A percentile compares a stretch with the other conserved stretches of the same genome.
phyloP scores from a whole-genome alignment of 2,113 vertebrate species.

The Empidonax traillii region DNA sequence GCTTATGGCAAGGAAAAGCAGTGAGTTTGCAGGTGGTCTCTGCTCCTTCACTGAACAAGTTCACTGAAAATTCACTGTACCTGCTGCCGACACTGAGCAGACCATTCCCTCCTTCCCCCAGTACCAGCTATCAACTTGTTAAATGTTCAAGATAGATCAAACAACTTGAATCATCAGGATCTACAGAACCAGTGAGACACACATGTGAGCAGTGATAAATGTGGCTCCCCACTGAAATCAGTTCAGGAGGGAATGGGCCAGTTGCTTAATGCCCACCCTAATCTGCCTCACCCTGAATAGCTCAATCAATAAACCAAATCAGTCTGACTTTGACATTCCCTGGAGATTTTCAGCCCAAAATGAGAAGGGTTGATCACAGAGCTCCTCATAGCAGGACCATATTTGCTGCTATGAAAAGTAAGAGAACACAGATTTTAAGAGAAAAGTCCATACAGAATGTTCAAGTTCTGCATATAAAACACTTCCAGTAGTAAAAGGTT shows the following conservation, averaged over 20 bases:
- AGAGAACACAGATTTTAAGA: background rate
- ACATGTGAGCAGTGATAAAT: background rate
- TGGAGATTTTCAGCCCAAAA: background rate
- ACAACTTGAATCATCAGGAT: background rate
- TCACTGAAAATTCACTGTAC: background rate
- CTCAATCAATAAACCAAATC: background rate
- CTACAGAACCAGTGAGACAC: background rate
- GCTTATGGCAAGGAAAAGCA: background rate
- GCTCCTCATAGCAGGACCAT: background rate
- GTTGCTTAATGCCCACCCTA: background rate
- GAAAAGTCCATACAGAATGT: background rate
- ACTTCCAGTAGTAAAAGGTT: background rate
- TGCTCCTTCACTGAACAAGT: background rate
- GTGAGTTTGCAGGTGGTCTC: background rate
- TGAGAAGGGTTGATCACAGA: background rate
- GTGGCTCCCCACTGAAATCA: background rate
- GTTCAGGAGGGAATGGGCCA: background rate
- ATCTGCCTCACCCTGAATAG: background rate
- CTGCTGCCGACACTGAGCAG: rapidly evolving
- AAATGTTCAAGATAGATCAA: background rate
- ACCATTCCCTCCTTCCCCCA: background rate
- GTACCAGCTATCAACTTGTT: background rate
- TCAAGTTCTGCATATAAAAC: background rate
- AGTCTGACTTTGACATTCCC: background rate
- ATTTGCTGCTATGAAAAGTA: background rate